Base-by-base conservation (phyloP, 2,888 invertebrate species). In the Thumatha senex region DNA sequence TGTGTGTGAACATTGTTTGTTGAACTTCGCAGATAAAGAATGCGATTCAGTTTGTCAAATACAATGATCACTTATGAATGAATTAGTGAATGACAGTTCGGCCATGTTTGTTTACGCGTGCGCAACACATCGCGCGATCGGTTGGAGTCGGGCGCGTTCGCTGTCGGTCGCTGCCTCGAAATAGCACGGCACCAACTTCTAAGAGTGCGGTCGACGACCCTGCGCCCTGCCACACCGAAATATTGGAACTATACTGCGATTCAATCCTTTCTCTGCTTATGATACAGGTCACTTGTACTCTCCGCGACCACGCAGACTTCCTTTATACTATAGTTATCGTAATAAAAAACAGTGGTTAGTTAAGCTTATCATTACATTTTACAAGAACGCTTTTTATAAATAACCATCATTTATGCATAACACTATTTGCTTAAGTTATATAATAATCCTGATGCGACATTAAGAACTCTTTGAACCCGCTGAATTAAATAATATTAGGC, bases 41-140 rank as follows among this genome's bases (percentile, higher is more conserved):
- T 78, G 76, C 71, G 72, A 74, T 70, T 74, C 76, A 74, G 79
- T 84, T 86, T 82, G 84, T 84, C 84, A 85, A 84, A 80, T 82
- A 83, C 82, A 85, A 82, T 84, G 80, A 83, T 86, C 74, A 74
- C 78, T 83, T 84, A 87, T 89, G 90, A 91, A 90, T 90, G 91
- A 89, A 87, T 88, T 86, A 86, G 74, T 89, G 89, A 90, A 90
- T 91, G 91, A 90, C 89, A 89, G 84, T 82, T 85, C 86, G 72
- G 85, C 86, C 89, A 89, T 89, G 82, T 89, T 89, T 90, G 89
- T 89, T 88, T 90, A 89, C 89, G 87, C 85, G 83, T 75, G 84
- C 80, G 76, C 79, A 72, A 76, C 70, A 73, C 79, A 74, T 70
- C 78, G 76, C 72, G 75, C 78, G 80, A 63, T 85, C 86, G 87